Conservation (phyloP, 2,888 invertebrate genomes). For the Dryomyza anilis region DNA sequence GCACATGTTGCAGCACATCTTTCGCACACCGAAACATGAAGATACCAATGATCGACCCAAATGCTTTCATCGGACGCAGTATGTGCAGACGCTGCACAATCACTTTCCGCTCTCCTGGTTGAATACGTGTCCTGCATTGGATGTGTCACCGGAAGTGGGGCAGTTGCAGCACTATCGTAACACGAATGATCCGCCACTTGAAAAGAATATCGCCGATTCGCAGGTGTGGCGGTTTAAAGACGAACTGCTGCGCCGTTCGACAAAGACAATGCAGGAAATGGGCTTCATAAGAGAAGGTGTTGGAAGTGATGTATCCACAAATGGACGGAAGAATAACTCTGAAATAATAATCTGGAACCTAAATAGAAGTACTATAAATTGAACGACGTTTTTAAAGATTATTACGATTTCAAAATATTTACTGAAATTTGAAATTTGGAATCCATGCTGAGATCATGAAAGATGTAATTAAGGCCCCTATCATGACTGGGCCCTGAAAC, state of each 20-base stretch:
- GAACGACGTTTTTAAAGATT: too few species aligned
- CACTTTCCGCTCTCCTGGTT: conserved; percentile 86
- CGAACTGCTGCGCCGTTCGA: conserved; percentile 70
- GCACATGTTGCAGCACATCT: conserved; percentile 90
- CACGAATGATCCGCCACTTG: conserved; percentile 76
- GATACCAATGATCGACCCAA: too few species aligned
- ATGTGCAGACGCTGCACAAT: conserved; percentile 84
- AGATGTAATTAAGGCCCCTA: too few species aligned
- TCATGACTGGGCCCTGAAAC: too few species aligned
- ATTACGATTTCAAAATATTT: too few species aligned
- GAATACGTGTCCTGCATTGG: conserved; percentile 77
- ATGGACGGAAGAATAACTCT: too few species aligned
- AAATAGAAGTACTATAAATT: too few species aligned
- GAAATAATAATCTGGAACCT: too few species aligned
- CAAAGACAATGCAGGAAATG: conserved; percentile 69
- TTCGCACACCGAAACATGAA: conserved; percentile 82
- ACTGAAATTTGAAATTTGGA: too few species aligned
- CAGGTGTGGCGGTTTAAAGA: conserved; percentile 84
- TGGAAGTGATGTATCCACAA: too few species aligned
- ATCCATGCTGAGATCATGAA: too few species aligned
- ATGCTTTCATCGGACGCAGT: conserved; percentile 87
- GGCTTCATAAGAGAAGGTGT: too few species aligned
- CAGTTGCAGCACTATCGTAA: conserved; percentile 90
- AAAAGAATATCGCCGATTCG: conserved; percentile 78
- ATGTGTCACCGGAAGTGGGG: conserved; percentile 77